Percentiles rank a stretch among this genome's conserved stretches.
These are phyloP conservation scores for Mythimna pallens DNA, from an alignment of 2,888 invertebrate genomes.

Conservation along the genomic window DNA sequence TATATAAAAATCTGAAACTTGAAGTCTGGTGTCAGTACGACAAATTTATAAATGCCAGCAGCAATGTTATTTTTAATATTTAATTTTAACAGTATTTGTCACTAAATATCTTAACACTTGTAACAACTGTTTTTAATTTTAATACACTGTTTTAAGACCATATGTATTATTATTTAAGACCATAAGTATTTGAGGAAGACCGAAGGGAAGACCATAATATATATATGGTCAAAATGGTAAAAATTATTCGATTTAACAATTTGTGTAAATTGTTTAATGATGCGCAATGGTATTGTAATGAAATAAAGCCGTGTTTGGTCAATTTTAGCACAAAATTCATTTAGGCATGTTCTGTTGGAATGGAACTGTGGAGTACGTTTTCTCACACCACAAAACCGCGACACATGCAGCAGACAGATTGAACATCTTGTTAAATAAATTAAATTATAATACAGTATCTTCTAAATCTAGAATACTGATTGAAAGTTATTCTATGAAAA, in stretches of 20 bases:
- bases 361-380: conserved; percentile 1
- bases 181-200: no score
- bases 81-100: conserved; percentile 41
- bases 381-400: conserved; percentile 15
- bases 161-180: no score
- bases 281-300: conserved; percentile 31
- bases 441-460: conserved; percentile 4
- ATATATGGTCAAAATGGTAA: conserved; percentile 46
- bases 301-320: conserved; percentile 39
- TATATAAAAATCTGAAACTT: background rate
- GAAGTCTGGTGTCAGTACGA: conserved; percentile 11
- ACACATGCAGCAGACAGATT: conserved; percentile 6
- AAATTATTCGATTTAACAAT: conserved; percentile 24
- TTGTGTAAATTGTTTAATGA: conserved; percentile 36
- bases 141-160: no score
- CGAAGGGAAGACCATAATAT: background rate
- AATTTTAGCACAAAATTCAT: conserved; percentile 38
- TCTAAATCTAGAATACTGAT: background rate
- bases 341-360: conserved; percentile 3
- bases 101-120: conserved; percentile 48
- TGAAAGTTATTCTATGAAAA: background rate
- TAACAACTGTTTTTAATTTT: conserved; percentile 59
- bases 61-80: background rate
- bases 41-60: conserved; percentile 1
- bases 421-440: conserved; percentile 22